These are phyloP conservation scores for Dryadula phaetusa DNA, from an alignment of 2,888 invertebrate species.

Conservation along the genomic window DNA sequence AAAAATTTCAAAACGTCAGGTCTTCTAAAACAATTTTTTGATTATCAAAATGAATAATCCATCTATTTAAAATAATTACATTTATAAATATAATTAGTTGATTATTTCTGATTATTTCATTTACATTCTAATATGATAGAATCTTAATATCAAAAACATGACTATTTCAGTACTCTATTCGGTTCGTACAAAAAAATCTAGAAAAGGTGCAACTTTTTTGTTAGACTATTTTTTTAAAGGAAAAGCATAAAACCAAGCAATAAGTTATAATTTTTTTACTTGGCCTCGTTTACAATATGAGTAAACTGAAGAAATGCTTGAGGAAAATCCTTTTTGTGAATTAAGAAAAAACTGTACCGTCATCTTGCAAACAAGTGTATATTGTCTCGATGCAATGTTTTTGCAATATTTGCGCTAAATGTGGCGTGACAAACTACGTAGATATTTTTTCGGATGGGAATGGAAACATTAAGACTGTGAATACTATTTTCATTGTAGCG, in stretches of 20 bases:
- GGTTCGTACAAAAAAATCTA: background rate
- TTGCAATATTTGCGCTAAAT: slow-evolving; percentile 49
- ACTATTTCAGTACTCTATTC: background rate
- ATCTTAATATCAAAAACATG: background rate
- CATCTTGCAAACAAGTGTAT: slow-evolving; percentile 34
- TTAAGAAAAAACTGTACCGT: slow-evolving; percentile 33
- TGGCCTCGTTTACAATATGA: slow-evolving; percentile 28
- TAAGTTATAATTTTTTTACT: slow-evolving; percentile 24
- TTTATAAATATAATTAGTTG: no score
- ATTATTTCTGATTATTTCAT: no score
- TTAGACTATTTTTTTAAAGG: background rate
- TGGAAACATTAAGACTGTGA: background rate
- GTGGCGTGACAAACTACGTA: slow-evolving; percentile 46
- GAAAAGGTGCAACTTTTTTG: background rate
- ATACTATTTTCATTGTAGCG: background rate
- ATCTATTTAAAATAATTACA: no score
- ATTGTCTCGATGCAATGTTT: slow-evolving; percentile 51
- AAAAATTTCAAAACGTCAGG: no score
- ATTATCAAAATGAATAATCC: no score
- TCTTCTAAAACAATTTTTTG: no score
- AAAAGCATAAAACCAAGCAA: slow-evolving; percentile 5
- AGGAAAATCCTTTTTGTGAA: slow-evolving; percentile 29
- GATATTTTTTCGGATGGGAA: slow-evolving; percentile 22
- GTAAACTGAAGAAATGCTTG: slow-evolving; percentile 1
- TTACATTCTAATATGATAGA: background rate